Evolutionary conservation across 2,888 invertebrate species (phyloP), one percentile per base, ranked within the genome.

Genomic region (Megamerina dolium): DNA sequence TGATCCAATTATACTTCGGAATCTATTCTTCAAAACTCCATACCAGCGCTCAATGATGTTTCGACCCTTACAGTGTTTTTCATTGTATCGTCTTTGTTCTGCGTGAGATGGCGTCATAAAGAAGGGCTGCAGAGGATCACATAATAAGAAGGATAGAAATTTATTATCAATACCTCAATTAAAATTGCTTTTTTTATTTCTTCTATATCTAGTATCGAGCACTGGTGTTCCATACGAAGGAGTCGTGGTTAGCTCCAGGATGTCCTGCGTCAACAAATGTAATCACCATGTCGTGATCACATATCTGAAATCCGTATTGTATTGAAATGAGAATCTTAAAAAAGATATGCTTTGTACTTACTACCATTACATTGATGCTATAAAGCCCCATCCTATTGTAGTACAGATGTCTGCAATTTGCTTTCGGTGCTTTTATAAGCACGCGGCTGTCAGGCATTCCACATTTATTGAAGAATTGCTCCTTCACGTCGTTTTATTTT

Each of bases 331-430:
- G n/a, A n/a, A n/a, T n/a, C n/a, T n/a, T n/a, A 32, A 32, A 32
- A 6, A 17, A 17, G 10, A n/a, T n/a, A n/a, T n/a, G n/a, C n/a
- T n/a, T n/a, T 4, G 17, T 10, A 32, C 32, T 32, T 32, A 32
- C 32, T 14, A 17, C 32, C 14, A 32, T n/a, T 14, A 32, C 32
- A 32, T 32, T 32, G 14, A 32, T 14, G 32, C 32, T 32, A 32
- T 32, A 32, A 32, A 32, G 17, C 14, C 32, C 32, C 16, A 17
- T 32, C 13, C 16, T 32, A 32, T 32, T 13, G 32, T 32, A 14
- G 16, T 32, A 32, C 3, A 32, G 16, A 32, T 32, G 4, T 14
- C 32, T 32, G 10, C n/a, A n/a, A 32, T 32, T 14, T 32, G 32
- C 32, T 5, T n/a, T 14, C 9, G 32, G 6, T 32, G 32, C n/a